These are phyloP conservation scores for Anseranas semipalmata DNA, from an alignment of 2,113 vertebrate genomes.

Conservation along the genomic window DNA sequence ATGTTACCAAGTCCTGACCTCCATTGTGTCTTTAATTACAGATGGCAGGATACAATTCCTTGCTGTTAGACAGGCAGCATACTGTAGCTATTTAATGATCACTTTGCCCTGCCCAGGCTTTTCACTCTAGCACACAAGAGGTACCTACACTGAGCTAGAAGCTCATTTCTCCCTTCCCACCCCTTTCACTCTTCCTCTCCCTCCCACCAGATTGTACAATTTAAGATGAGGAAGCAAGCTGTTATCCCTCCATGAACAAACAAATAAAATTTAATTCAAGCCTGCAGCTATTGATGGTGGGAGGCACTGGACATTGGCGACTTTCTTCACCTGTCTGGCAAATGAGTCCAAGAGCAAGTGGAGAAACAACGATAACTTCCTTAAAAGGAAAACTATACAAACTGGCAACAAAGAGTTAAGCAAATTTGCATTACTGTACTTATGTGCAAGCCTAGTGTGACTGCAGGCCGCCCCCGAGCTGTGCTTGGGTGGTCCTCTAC, in stretches of 20 bases:
- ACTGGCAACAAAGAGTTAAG: constrained; percentile 74
- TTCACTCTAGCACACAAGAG: not conserved
- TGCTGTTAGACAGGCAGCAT: not conserved
- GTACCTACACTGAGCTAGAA: not conserved
- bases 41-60: not conserved
- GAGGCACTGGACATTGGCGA: not conserved
- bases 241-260: not conserved
- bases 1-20: not conserved
- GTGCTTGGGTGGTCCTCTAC: constrained; percentile 82
- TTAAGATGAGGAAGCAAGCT: not conserved
- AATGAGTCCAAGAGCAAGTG: not conserved
- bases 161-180: not conserved
- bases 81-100: constrained; percentile 11
- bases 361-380: not conserved
- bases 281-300: not conserved
- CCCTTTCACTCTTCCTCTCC: not conserved
- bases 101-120: not conserved
- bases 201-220: not conserved
- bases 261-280: not conserved
- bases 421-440: constrained; percentile 80
- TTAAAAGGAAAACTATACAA: constrained; percentile 1
- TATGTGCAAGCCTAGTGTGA: constrained; percentile 57
- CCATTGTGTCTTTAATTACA: not conserved
- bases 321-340: not conserved
- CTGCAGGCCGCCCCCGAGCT: constrained; percentile 38